Evolutionary conservation across 2,797 vertebrate genomes (phyloP).

Genomic region (Phaenicophaeus curvirostris): DNA sequence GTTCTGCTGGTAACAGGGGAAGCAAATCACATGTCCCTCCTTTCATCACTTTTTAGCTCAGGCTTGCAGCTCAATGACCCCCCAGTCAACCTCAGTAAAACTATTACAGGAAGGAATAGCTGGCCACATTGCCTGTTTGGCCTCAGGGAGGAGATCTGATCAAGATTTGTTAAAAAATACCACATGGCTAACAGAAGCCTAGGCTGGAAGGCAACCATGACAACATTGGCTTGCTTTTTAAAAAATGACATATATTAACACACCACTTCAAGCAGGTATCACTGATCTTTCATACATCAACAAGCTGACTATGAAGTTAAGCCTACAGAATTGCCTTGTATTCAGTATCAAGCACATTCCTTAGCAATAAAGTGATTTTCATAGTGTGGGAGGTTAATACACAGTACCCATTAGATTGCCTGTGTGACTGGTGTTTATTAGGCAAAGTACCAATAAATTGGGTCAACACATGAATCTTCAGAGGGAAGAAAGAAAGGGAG

Average conservation of each 20-base stretch:
- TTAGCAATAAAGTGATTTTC: not conserved
- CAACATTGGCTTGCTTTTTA: not conserved
- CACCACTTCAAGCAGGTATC: not conserved
- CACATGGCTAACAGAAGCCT: not conserved
- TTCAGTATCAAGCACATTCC: not conserved
- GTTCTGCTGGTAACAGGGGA: not conserved
- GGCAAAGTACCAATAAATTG: not conserved
- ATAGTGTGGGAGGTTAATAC: not conserved
- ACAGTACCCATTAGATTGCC: not conserved
- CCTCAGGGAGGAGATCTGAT: not conserved
- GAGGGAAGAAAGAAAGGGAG: not conserved
- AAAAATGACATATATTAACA: not conserved
- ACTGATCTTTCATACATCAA: not conserved
- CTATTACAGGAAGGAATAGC: not conserved
- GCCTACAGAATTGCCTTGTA: not conserved
- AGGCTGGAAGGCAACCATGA: not conserved
- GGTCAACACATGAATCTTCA: not conserved
- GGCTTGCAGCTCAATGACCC: not conserved
- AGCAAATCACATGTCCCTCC: not conserved
- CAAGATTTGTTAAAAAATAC: not conserved
- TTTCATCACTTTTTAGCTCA: not conserved
- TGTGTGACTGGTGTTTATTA: not conserved
- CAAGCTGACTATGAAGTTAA: not conserved
- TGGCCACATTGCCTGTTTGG: not conserved
- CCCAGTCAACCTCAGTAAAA: conserved; percentile 35